phyloP scores from a whole-genome alignment of 2,113 vertebrate species.

The Octodon degus region DNA sequence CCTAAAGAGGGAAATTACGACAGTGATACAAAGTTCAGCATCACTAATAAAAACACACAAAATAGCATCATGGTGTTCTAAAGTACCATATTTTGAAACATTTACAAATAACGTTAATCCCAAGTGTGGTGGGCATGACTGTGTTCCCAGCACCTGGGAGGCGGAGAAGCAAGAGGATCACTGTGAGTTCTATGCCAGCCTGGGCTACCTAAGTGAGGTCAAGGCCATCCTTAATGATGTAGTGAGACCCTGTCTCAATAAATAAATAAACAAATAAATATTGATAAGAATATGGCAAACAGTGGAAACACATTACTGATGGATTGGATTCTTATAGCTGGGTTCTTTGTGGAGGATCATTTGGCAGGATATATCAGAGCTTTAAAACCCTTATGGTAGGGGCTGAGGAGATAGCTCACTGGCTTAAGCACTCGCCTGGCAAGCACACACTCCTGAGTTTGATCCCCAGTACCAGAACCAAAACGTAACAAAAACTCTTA shows the following conservation, averaged over 20 bases:
- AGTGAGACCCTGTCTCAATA: not conserved
- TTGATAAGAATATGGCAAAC: not conserved
- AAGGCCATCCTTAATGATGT: not conserved
- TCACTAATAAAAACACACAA: not conserved
- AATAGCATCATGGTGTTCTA: not conserved
- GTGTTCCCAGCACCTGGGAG: not conserved
- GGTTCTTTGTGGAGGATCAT: not conserved
- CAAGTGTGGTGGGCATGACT: not conserved
- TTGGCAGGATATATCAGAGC: not conserved
- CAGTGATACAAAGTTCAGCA: not conserved
- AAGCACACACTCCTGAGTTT: too few relatives aligned
- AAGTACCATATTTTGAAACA: constrained; percentile 21
- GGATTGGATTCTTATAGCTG: not conserved
- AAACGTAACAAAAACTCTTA: not conserved
- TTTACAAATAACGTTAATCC: not conserved
- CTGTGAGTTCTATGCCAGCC: not conserved
- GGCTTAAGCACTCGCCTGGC: too few relatives aligned
- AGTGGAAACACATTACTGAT: not conserved
- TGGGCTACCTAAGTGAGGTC: not conserved
- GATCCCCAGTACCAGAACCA: too few relatives aligned
- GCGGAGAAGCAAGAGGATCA: not conserved
- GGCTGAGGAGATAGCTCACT: too few relatives aligned
- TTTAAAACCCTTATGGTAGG: constrained; percentile 3
- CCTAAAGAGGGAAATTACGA: constrained; percentile 7
- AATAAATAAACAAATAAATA: not conserved